Percentiles rank a stretch among this genome's conserved stretches.
Conservation (phyloP, 2,888 invertebrate species). For the Liposcelis brunnea region DNA sequence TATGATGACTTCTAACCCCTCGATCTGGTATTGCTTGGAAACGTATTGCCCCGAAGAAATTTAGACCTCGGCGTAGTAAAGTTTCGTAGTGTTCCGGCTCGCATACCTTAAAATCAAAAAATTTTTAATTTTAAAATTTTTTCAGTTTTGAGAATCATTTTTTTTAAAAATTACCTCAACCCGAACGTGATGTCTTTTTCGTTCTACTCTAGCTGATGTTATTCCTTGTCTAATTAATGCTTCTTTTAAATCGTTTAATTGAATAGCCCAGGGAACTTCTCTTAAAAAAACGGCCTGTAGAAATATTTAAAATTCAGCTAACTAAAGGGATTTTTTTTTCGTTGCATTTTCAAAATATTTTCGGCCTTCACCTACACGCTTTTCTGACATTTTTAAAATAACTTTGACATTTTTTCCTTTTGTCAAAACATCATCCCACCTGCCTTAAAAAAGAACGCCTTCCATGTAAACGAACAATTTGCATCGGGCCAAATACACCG, state of each 20-base stretch:
- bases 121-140: neutral
- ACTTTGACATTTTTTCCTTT: no score
- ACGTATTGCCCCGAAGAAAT: conserved; percentile 31
- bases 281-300: conserved; percentile 25
- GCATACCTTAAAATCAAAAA: conserved; percentile 23
- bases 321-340: neutral
- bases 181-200: conserved; percentile 26
- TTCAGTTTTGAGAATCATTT: neutral
- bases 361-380: no score
- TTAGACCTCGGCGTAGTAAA: conserved; percentile 29
- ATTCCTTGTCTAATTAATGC: conserved; percentile 30
- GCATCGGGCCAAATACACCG: no score
- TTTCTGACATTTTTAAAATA: no score
- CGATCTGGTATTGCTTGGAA: conserved; percentile 28
- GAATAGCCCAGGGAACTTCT: conserved; percentile 33
- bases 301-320: neutral
- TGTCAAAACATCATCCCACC: no score
- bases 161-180: conserved; percentile 23
- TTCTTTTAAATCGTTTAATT: conserved; percentile 28
- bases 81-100: conserved; percentile 28
- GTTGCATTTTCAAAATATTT: neutral
- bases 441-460: no score
- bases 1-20: conserved; percentile 14
- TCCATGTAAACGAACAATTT: no score
- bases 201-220: conserved; percentile 25